Evolutionary conservation across 2,797 vertebrate genomes (phyloP).

Genomic region (Taeniopygia guttata): DNA sequence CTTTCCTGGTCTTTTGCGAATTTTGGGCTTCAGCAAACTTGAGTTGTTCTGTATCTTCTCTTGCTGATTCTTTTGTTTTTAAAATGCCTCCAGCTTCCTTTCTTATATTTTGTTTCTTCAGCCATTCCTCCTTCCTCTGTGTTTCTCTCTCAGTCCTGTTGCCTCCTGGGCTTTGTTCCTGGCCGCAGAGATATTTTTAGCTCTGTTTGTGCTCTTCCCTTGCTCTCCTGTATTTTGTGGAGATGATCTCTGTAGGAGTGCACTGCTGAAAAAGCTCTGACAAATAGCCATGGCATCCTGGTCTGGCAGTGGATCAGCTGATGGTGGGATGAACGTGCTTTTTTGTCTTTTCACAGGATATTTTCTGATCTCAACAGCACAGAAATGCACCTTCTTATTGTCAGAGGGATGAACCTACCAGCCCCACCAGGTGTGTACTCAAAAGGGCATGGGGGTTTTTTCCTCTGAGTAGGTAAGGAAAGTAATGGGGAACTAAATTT

Average conservation of each 20-base stretch:
- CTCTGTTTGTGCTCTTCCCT: not conserved
- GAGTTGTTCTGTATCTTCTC: not conserved
- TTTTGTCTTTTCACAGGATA: slow-evolving; percentile 78
- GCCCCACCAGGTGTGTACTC: slow-evolving; percentile 85
- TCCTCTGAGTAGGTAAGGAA: not conserved
- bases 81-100: not conserved
- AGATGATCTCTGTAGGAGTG: not conserved
- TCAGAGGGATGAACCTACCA: slow-evolving; percentile 93
- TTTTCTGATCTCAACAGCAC: slow-evolving; percentile 97
- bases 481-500: not conserved
- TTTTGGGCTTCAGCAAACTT: not conserved
- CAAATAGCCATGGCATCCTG: not conserved
- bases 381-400: slow-evolving; percentile 92
- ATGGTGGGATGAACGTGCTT: not conserved
- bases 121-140: not conserved
- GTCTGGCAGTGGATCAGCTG: not conserved
- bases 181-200: not conserved
- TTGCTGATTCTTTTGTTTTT: not conserved
- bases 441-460: not conserved
- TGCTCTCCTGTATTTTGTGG: not conserved
- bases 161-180: not conserved
- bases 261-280: not conserved
- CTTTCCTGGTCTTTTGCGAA: not conserved
- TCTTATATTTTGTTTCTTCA: not conserved
- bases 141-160: not conserved